Base-by-base conservation (phyloP, 2,113 vertebrate genomes). In the Hemicordylus capensis region DNA sequence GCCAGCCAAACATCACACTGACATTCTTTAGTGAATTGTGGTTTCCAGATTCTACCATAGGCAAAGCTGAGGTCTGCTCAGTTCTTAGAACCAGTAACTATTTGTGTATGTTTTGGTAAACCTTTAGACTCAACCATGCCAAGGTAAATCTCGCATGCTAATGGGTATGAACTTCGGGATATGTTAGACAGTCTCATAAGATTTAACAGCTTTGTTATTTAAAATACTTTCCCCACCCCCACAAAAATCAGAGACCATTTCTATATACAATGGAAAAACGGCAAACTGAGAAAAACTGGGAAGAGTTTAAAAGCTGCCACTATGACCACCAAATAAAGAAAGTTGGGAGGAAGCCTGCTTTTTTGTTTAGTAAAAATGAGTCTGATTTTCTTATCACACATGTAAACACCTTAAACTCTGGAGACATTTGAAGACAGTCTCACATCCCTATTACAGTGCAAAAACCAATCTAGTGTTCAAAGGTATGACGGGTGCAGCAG, bases 11-110 rank as follows among this genome's bases (percentile, higher is more conserved):
- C 56, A 87, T 89, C 85, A 92, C 80, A 89, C 10, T 82, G 86
- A 91, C 85, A 93, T 89, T 94, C 88, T 92, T 95, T 31, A 85
- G 87, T 74, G 88, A 90, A 77, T 89, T 91, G 90, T 88, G 90
- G 87, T 94, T 94, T 88, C 89, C 77, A 58, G n/a, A 94, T 87
- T 84, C 0, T 0, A 76, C 70, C 39, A 48, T 85, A 83, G 85
- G 91, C 87, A 90, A 89, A 94, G 83, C 66, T 69, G 85, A 91
- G 83, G 87, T 81, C 91, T 91, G 74, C 2, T 3, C n/a, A 69
- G 70, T 87, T 93, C 92, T 94, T 93, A 94, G 92, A 94, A 93
- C 88, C 81, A 92, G 88, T 84, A 91, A 91, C 85, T 91, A 76
- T 89, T 91, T 92, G 87, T 89, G 82, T 90, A 90, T 26, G 70